Evolutionary conservation across 1,140 invertebrate genomes (phyloP).

Genomic region (Dinoponera quadriceps): DNA sequence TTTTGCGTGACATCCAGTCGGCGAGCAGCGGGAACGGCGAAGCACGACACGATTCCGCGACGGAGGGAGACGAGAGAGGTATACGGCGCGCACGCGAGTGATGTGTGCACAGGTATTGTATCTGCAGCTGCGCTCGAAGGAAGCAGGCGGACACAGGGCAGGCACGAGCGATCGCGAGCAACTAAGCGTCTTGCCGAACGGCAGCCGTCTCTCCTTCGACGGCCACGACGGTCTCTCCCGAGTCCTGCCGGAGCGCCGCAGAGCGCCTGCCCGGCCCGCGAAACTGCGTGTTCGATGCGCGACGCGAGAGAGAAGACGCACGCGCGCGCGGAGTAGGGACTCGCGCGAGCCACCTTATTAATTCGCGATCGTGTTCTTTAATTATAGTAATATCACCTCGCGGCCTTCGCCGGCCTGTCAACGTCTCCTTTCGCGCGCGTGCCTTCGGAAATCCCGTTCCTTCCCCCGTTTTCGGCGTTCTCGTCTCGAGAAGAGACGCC

Average conservation of each 20-base stretch:
- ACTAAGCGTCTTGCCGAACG: constrained; percentile 58
- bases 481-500: no score
- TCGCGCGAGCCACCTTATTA: constrained; percentile 29
- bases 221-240: constrained; percentile 25
- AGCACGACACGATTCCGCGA: no score
- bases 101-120: no score
- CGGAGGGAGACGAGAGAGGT: no score
- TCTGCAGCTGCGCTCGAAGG: background rate
- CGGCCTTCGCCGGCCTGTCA: constrained; percentile 33
- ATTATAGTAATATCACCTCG: constrained; percentile 38
- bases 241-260: constrained; percentile 52
- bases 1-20: constrained; percentile 14
- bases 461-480: no score
- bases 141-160: constrained; percentile 1
- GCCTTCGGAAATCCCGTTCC: no score
- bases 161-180: constrained; percentile 49
- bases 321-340: constrained; percentile 22
- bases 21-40: no score
- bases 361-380: constrained; percentile 55
- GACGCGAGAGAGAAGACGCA: no score
- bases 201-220: constrained; percentile 37
- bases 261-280: constrained; percentile 68
- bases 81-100: no score
- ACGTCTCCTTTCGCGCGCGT: background rate
- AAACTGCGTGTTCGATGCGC: constrained; percentile 63